Evolutionary conservation across 2,113 vertebrate species (phyloP), one percentile per base, ranked within the genome.

Genomic region (Indicator indicator): DNA sequence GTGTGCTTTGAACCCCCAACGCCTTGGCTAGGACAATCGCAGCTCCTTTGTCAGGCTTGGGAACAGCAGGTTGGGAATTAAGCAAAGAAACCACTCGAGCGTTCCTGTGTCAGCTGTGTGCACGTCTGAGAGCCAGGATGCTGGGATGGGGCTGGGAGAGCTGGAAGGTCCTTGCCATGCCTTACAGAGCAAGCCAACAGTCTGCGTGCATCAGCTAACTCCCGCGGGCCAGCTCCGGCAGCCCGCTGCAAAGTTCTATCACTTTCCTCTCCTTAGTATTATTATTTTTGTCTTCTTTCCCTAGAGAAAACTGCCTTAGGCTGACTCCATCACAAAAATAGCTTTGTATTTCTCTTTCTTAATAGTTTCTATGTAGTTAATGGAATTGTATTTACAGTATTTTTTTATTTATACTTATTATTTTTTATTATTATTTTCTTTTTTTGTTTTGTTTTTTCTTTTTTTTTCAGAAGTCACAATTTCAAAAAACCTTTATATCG

Each of bases 311-410:
- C 98, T 97, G 98, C 98, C 98, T 98, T 98, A 96, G 98, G 98
- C 97, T 98, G 95, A 97, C 98, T 98, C 98, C 98, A 96, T 98
- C 99, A 99, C 98, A 99, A 99, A 99, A 99, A 99, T 99, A 99
- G 98, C 98, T 98, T 98, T 98, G 98, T 98, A 98, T 98, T 98
- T 97, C 95, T 97, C 90, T 98, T 98, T 98, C 97, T 98, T 97
- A 98, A 98, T 98, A 98, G 98, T 97, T 99, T 99, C 98, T 99
- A 99, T 98, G 98, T 98, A 99, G 98, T 99, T 98, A 99, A 98
- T 99, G 98, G 99, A 99, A 99, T 99, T 97, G 98, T 99, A 99
- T 99, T 99, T 99, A 99, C 99, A 99, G 98, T 97, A 23, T 21
- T 15, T 59, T 58, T 92, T 89, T 32, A 17, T 4, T 23, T 92